Evolutionary conservation across 2,113 vertebrate genomes (phyloP).

Genomic region (Spilogale gracilis): DNA sequence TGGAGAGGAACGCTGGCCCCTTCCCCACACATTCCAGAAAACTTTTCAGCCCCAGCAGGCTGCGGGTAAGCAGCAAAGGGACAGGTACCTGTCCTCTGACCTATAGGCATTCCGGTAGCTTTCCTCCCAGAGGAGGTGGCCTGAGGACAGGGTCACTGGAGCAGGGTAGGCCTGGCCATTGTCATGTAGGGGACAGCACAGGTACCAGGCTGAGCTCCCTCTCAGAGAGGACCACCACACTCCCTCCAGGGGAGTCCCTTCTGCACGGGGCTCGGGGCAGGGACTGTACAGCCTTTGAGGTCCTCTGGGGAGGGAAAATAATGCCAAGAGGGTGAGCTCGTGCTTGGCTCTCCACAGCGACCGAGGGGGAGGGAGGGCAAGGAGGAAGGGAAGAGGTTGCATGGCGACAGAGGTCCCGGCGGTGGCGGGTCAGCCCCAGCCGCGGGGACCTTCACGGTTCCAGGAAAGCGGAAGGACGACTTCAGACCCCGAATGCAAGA

Average conservation of each 20-base stretch:
- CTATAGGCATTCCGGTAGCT: background rate
- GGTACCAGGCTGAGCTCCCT: background rate
- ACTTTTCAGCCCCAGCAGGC: background rate
- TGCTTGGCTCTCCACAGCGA: conserved; percentile 42
- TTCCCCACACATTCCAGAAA: background rate
- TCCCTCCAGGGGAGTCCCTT: background rate
- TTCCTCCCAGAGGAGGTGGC: background rate
- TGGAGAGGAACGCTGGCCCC: background rate
- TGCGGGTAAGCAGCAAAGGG: background rate
- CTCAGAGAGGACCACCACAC: background rate
- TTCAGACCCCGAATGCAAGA: conserved; percentile 77
- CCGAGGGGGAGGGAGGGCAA: background rate
- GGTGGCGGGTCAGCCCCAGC: background rate
- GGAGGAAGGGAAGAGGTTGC: conserved; percentile 48
- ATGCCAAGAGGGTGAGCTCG: background rate
- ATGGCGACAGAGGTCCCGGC: conserved; percentile 59
- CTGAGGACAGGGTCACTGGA: background rate
- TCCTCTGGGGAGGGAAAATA: background rate
- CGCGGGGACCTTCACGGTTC: conserved; percentile 40
- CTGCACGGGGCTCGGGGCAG: background rate
- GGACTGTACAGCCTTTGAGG: background rate
- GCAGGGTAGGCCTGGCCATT: background rate
- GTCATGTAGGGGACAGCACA: background rate
- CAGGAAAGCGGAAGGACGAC: conserved; percentile 50
- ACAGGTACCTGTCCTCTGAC: background rate